phyloP scores from a whole-genome alignment of 2,113 vertebrate species.

The Siniperca knerii region DNA sequence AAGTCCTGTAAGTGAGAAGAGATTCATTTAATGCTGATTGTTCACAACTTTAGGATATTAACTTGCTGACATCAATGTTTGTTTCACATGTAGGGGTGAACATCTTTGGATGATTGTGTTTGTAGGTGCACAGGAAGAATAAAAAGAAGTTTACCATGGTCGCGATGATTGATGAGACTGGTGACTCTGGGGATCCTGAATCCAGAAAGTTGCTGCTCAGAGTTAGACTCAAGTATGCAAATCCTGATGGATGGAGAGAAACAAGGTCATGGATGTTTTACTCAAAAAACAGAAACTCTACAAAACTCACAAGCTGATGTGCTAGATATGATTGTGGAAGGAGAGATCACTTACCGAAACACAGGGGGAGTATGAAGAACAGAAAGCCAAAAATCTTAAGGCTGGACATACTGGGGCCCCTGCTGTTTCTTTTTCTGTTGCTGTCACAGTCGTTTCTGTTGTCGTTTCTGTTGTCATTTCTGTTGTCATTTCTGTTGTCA shows the following conservation, averaged over 20 bases:
- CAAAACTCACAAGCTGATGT: not conserved
- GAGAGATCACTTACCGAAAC: not conserved
- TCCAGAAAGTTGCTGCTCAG: not conserved
- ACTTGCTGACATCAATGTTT: not conserved
- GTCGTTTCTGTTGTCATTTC: accelerated
- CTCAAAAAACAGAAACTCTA: not conserved
- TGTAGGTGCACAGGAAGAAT: too few species aligned
- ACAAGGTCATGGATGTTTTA: not conserved
- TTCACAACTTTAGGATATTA: not conserved
- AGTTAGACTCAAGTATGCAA: not conserved
- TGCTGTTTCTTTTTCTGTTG: too few species aligned
- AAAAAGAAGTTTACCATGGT: not conserved
- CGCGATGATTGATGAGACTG: accelerated
- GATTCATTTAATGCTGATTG: not conserved
- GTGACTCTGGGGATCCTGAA: not conserved
- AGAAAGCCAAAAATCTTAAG: not conserved
- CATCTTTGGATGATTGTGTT: not conserved
- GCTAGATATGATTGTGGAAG: not conserved
- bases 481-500: too few species aligned
- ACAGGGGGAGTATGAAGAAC: not conserved
- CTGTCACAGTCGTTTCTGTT: too few species aligned
- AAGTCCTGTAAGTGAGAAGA: not conserved
- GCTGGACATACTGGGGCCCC: accelerated
- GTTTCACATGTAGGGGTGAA: not conserved
- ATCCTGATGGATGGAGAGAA: not conserved